Evolutionary conservation across 1,140 invertebrate species (phyloP), one percentile per base, ranked within the genome.

Genomic region (Laupala kohalensis): DNA sequence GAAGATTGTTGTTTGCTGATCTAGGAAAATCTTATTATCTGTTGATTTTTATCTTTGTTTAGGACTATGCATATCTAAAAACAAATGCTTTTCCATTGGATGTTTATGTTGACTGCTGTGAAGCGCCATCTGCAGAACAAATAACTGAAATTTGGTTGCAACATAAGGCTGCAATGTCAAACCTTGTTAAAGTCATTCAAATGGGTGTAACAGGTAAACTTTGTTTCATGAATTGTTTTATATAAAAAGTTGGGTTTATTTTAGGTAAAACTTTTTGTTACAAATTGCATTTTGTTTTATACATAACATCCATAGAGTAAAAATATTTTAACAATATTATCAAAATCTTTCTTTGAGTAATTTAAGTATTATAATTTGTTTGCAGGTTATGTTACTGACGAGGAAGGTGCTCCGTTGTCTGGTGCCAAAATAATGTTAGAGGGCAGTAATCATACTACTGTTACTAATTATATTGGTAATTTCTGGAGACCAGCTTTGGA

Each of bases 381-480:
- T 64, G 76, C 78, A 77, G 87, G 89, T 69, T 86, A 84, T 71
- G 81, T 89, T 4, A 76, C 85, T 15, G 86, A 86, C 74, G 76
- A 82, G n/a, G 90, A 90, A 72, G 89, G 90, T 0, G 84, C 86
- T 26, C 83, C 86, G 0, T 86, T 98, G 23, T 73, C 81, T 0
- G 86, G 89, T 74, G 93, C 92, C 0, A 88, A 85, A 5, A 88
- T 98, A 63, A 79, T 81, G 3, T 86, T 98, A 4, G 81, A 87
- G 74, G 90, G 88, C 0, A 88, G 90, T 69, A 81, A 87, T 27
- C 94, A 96, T 77, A 79, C 81, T n/a, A 86, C 94, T 1, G 86
- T 81, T 13, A 84, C 91, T 0, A 87, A 88, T 0, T 76, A 78
- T 25, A 77, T 84, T 65, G 89, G 89, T 1, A 83, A 81, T 29